These are phyloP conservation scores for Rhinichthys osculus DNA, from an alignment of 2,797 vertebrate species.

Conservation along the genomic window DNA sequence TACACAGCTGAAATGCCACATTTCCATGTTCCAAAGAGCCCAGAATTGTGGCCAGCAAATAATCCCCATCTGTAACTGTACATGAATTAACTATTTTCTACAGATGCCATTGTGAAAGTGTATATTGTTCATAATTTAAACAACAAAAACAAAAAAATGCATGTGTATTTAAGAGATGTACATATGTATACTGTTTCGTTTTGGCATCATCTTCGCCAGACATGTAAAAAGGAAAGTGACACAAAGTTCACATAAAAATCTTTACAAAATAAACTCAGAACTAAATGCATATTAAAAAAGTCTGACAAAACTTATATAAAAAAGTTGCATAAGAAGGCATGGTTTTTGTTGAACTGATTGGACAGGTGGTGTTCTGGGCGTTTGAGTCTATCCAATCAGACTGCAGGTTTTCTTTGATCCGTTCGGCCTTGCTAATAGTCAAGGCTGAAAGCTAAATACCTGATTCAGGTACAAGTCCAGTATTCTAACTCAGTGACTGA, in stretches of 20 bases:
- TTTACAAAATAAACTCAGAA: slow-evolving; percentile 64
- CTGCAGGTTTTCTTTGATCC: slow-evolving; percentile 66
- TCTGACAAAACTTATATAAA: slow-evolving; percentile 75
- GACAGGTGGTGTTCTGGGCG: slow-evolving; percentile 62
- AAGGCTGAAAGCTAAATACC: slow-evolving; percentile 62
- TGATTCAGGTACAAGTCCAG: slow-evolving; percentile 65
- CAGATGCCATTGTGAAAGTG: slow-evolving; percentile 43
- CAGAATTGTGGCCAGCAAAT: slow-evolving; percentile 44
- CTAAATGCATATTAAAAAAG: slow-evolving; percentile 78
- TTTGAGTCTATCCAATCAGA: slow-evolving; percentile 59
- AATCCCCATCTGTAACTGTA: slow-evolving; percentile 34
- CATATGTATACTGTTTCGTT: slow-evolving; percentile 53
- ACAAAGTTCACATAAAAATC: slow-evolving; percentile 68
- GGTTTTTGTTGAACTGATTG: slow-evolving; percentile 65
- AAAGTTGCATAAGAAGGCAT: slow-evolving; percentile 83
- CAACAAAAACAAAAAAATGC: not conserved
- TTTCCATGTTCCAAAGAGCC: slow-evolving; percentile 15
- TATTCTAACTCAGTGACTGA: slow-evolving; percentile 50
- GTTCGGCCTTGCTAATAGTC: slow-evolving; percentile 61
- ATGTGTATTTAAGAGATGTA: slow-evolving; percentile 39
- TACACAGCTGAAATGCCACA: slow-evolving; percentile 50
- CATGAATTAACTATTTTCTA: slow-evolving; percentile 35
- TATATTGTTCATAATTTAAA: slow-evolving; percentile 54
- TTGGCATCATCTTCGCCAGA: slow-evolving; percentile 56
- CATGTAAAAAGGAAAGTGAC: slow-evolving; percentile 66